Evolutionary conservation across 1,140 invertebrate species (phyloP), one percentile per base, ranked within the genome.

Genomic region (Cherax destructor): DNA sequence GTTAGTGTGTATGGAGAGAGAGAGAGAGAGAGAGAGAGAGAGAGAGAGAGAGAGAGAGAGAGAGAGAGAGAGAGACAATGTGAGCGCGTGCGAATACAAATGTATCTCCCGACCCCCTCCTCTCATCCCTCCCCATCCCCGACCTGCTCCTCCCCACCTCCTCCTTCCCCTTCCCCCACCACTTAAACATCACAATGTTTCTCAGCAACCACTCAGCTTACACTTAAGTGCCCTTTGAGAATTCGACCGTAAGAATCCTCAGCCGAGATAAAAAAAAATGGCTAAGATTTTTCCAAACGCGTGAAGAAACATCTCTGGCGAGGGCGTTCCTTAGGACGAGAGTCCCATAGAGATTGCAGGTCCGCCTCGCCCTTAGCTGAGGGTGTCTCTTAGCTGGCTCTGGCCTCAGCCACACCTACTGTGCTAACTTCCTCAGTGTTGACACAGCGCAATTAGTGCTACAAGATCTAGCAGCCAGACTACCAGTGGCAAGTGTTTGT

Each of bases 401-500:
- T 74, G 24, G 59, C 24, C 18, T 18, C 24, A 9, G 84, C 84
- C 49, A 18, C 49, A 74, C 84, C 69, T 74, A 47, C 18, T 65
- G 65, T 76, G 65, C 84, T 86, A 86, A 86, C 72, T 49, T 52
- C 18, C 13, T 6, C 7, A 18, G 10, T 86, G 84, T 86, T 86
- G 76, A 86, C 84, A 86, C 65, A 49, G 65, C 76, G 76, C 84
- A 86, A 76, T 86, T 86, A 86, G 84, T 77, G 84, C 47, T 86
- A 76, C 84, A 24, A 47, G 69, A 76, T n/a, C 49, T 69, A 9
- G 69, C 65, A 52, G 76, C 84, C 52, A 10, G 50, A 49, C 69
- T 76, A 86, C 72, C 47, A 52, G 30, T 18, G 72, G 72, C 84
- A 76, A n/a, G 49, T 18, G 47, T 52, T 56, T 24, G 52, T 52